Conservation (phyloP, 2,888 invertebrate genomes). For the Sesamia inferens region DNA sequence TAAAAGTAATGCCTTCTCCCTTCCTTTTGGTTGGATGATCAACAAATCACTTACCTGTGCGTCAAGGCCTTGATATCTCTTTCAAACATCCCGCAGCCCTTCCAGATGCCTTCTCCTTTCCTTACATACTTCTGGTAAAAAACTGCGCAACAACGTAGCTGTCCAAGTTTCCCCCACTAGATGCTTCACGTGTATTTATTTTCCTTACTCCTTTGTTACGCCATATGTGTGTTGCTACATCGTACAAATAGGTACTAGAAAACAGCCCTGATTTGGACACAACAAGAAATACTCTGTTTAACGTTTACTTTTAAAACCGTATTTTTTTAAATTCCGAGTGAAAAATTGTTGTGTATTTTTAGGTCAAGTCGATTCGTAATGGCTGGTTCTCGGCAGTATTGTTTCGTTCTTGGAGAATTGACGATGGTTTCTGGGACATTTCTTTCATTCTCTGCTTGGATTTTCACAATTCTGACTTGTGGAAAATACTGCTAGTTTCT, state of each 20-base stretch:
- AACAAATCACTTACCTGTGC: no score
- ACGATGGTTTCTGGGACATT: constrained; percentile 49
- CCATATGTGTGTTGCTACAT: constrained; percentile 55
- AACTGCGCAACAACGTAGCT: constrained; percentile 41
- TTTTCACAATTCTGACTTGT: constrained; percentile 37
- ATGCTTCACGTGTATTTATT: constrained; percentile 52
- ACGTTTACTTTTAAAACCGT: constrained; percentile 53
- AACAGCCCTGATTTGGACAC: constrained; percentile 60
- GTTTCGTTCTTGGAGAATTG: constrained; percentile 55
- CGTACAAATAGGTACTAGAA: constrained; percentile 39
- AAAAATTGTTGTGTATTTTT: constrained; percentile 60
- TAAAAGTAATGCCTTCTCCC: constrained; percentile 9
- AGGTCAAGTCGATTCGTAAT: constrained; percentile 61
- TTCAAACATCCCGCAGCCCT: no score
- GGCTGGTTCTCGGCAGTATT: constrained; percentile 48
- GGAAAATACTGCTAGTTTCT: constrained; percentile 15
- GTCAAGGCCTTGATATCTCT: no score
- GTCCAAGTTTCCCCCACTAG: constrained; percentile 58
- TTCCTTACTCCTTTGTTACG: constrained; percentile 41
- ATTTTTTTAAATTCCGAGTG: constrained; percentile 60
- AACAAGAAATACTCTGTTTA: constrained; percentile 55
- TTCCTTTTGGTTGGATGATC: background rate
- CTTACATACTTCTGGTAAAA: constrained; percentile 12
- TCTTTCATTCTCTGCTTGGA: constrained; percentile 41
- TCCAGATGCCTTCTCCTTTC: background rate